Evolutionary conservation across 64 coral and sea anemone species (phyloP).

Genomic region (Montipora cactus): DNA sequence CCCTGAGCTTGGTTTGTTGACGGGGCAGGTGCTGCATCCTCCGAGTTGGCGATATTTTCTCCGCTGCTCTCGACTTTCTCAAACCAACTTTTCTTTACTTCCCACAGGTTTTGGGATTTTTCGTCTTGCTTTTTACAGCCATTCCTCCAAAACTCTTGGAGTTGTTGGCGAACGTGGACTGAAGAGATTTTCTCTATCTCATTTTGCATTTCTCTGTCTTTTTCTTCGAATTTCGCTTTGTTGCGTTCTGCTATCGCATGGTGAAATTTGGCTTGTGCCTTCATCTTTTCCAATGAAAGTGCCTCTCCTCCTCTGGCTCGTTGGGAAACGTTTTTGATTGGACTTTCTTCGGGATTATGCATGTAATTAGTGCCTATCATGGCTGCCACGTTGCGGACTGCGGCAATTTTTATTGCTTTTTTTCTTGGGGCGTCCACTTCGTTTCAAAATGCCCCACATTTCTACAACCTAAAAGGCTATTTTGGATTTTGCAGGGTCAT

Average conservation of each 20-base stretch:
- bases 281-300: constrained; percentile 33
- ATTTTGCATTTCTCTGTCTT: neutral
- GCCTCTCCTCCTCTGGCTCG: neutral
- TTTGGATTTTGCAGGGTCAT: too few relatives aligned
- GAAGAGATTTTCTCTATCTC: constrained; percentile 33
- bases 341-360: constrained; percentile 21
- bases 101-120: too few relatives aligned
- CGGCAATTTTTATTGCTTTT: too few relatives aligned
- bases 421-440: too few relatives aligned
- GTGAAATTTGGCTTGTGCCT: constrained; percentile 37
- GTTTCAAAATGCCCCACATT: too few relatives aligned
- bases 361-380: too few relatives aligned
- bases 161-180: neutral
- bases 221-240: too few relatives aligned
- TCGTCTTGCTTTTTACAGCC: too few relatives aligned
- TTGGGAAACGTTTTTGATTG: constrained; percentile 12
- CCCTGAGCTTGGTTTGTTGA: constrained; percentile 17
- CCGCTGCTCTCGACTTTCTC: neutral
- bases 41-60: constrained; percentile 22
- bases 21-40: neutral
- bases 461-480: too few relatives aligned
- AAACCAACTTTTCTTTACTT: too few relatives aligned
- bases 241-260: neutral
- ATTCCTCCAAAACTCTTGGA: too few relatives aligned
- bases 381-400: too few relatives aligned